Conservation (phyloP, 2,113 vertebrate genomes). For the Dromiciops gliroides region DNA sequence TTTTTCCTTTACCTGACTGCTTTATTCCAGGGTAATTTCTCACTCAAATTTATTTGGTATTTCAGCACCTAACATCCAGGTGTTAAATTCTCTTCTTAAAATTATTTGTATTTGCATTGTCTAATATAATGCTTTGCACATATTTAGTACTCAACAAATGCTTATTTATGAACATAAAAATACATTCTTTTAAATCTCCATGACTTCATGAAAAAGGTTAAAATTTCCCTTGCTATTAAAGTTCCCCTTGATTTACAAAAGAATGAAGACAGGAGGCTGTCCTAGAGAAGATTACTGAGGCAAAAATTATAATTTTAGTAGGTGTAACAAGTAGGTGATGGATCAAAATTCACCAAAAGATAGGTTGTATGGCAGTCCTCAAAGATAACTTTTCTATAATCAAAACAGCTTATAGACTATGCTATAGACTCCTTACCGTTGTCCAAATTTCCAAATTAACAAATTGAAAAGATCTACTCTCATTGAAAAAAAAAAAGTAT, state of each 20-base stretch:
- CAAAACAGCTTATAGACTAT: background rate
- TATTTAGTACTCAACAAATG: background rate
- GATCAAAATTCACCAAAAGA: background rate
- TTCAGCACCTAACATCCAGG: background rate
- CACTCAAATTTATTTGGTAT: background rate
- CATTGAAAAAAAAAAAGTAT: background rate
- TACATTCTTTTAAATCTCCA: background rate
- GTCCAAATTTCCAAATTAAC: background rate
- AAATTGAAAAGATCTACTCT: background rate
- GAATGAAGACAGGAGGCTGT: background rate
- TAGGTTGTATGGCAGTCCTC: background rate
- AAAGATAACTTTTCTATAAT: background rate
- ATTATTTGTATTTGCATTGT: background rate
- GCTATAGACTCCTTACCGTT: background rate
- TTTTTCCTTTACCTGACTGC: background rate
- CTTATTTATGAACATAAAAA: background rate
- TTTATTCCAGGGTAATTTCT: background rate
- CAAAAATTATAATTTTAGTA: background rate
- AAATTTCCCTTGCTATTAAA: background rate
- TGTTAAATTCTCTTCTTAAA: background rate
- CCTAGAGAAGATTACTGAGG: background rate
- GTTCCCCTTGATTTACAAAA: background rate
- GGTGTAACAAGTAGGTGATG: background rate
- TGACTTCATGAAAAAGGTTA: background rate
- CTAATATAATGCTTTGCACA: background rate